phyloP scores from a whole-genome alignment of 2,797 vertebrate species.

The Buphagus erythrorhynchus region DNA sequence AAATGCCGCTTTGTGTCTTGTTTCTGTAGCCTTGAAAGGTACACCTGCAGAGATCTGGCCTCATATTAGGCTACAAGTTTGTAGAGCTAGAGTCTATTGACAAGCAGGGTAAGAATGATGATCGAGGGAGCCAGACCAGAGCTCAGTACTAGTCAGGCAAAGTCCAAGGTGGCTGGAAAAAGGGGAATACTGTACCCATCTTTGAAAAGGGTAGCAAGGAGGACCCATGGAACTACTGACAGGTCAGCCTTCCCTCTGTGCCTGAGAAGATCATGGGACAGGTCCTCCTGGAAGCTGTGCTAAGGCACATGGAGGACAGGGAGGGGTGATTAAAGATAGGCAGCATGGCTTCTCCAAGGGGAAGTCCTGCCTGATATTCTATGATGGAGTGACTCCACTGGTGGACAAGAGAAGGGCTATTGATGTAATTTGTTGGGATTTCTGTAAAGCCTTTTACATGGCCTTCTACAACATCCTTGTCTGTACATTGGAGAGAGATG shows the following conservation, averaged over 20 bases:
- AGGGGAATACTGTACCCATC: not conserved
- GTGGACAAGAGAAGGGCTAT: not conserved
- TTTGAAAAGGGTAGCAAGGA: no score
- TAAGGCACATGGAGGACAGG: no score
- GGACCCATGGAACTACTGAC: no score
- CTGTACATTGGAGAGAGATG: not conserved
- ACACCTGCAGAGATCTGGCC: not conserved
- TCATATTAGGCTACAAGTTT: not conserved
- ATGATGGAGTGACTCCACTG: no score
- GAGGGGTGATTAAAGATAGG: no score
- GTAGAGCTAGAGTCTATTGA: not conserved
- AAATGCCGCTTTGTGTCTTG: not conserved
- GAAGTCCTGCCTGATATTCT: no score
- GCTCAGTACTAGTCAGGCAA: not conserved
- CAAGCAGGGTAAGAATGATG: not conserved
- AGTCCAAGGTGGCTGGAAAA: not conserved
- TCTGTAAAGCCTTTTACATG: not conserved
- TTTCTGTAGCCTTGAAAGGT: not conserved
- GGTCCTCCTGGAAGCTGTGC: no score
- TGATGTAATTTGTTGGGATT: not conserved
- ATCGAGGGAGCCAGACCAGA: not conserved
- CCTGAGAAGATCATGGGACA: no score
- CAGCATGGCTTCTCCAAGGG: no score
- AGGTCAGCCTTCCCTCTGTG: no score
- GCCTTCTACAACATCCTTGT: not conserved